phyloP scores from a whole-genome alignment of 2,113 vertebrate genomes.

The Gallinago undulata region DNA sequence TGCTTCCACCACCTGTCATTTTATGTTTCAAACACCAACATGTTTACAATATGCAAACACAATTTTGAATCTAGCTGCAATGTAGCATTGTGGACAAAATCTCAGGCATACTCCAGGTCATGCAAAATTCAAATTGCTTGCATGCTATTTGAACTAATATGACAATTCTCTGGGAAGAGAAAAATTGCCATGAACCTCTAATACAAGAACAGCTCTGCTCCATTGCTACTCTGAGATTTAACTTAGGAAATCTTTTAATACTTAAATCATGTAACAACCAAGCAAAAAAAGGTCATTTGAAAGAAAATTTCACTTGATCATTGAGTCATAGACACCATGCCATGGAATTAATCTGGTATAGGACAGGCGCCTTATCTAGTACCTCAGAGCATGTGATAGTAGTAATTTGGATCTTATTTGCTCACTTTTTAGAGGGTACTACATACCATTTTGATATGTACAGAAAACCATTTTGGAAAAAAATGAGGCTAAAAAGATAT shows the following conservation, averaged over 20 bases:
- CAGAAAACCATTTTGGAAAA: background rate
- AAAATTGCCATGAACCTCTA: background rate
- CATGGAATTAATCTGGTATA: background rate
- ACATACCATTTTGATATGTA: background rate
- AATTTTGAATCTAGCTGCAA: background rate
- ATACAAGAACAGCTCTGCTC: background rate
- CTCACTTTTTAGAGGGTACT: background rate
- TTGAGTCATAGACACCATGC: background rate
- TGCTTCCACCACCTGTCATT: background rate
- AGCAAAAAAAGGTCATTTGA: constrained; percentile 3
- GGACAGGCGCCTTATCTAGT: background rate
- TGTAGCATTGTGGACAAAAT: background rate
- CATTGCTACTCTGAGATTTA: background rate
- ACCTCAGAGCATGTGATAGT: background rate
- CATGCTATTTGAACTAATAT: background rate
- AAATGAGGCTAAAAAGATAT: background rate
- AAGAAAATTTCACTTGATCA: constrained; percentile 1
- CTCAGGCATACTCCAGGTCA: background rate
- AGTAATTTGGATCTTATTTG: background rate
- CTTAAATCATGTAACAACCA: background rate
- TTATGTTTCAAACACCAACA: background rate
- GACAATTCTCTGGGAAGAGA: background rate
- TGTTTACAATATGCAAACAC: background rate
- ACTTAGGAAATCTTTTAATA: background rate
- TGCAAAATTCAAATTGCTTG: constrained; percentile 31